phyloP scores from a whole-genome alignment of 2,797 vertebrate species.

The Melanotaenia trifasciata region DNA sequence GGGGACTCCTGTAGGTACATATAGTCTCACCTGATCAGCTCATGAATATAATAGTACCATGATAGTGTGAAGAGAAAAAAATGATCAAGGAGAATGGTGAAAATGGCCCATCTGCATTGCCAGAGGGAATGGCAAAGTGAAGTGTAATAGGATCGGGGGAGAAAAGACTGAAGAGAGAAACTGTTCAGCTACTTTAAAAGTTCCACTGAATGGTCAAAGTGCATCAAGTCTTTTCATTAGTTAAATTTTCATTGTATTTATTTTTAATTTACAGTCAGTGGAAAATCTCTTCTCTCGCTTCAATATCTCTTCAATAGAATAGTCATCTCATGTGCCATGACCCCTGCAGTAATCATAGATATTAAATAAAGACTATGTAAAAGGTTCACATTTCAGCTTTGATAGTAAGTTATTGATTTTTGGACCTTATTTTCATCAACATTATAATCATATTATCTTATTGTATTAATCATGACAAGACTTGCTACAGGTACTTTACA shows the following conservation, averaged over 20 bases:
- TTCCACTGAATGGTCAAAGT: not conserved
- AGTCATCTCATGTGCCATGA: too few species aligned
- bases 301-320: too few species aligned
- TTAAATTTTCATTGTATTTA: not conserved
- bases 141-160: not conserved
- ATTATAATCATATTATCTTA: too few species aligned
- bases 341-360: too few species aligned
- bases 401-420: too few species aligned
- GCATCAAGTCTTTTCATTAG: not conserved
- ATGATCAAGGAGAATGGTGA: not conserved
- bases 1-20: constrained; percentile 26
- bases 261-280: not conserved
- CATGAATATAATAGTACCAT: constrained; percentile 1
- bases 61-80: constrained; percentile 1
- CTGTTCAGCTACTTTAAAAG: too few species aligned
- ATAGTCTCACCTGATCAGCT: constrained; percentile 39
- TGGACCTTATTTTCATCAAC: too few species aligned
- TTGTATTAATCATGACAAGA: too few species aligned
- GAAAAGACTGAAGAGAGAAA: not conserved
- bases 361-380: too few species aligned
- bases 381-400: too few species aligned
- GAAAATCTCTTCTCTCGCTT: not conserved
- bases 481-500: too few species aligned
- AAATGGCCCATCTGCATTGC: not conserved
- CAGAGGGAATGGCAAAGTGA: not conserved